Evolutionary conservation across 2,888 invertebrate species (phyloP).

Genomic region (Asteroscopus sphinx): DNA sequence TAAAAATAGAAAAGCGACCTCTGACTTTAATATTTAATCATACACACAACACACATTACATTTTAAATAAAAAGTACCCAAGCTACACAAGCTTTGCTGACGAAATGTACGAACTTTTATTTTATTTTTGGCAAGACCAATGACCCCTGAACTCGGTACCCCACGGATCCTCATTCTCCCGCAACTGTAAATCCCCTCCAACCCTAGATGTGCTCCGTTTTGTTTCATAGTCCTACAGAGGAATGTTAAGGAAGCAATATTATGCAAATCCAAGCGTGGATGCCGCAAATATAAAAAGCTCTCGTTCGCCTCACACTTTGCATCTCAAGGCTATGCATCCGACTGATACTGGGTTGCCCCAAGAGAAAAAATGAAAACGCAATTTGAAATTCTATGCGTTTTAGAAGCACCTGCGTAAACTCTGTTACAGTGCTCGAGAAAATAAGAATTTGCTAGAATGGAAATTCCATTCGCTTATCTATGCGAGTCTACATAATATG

Average conservation of each 20-base stretch:
- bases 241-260: slow-evolving; percentile 89
- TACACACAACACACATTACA: slow-evolving; percentile 20
- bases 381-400: slow-evolving; percentile 88
- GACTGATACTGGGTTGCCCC: slow-evolving; percentile 85
- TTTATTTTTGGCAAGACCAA: slow-evolving; percentile 37
- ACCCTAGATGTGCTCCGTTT: slow-evolving; percentile 69
- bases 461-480: slow-evolving; percentile 42
- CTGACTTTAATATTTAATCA: slow-evolving; percentile 40
- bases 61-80: slow-evolving; percentile 22
- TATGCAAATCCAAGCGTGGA: slow-evolving; percentile 88
- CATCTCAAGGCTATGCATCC: slow-evolving; percentile 89
- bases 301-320: slow-evolving; percentile 85
- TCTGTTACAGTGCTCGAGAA: slow-evolving; percentile 56
- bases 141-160: slow-evolving; percentile 39
- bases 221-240: slow-evolving; percentile 78
- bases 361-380: slow-evolving; percentile 86
- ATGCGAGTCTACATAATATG: slow-evolving; percentile 33
- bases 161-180: slow-evolving; percentile 39
- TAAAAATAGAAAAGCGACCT: slow-evolving; percentile 14
- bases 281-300: slow-evolving; percentile 88
- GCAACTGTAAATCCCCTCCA: slow-evolving; percentile 53
- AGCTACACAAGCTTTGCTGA: slow-evolving; percentile 23
- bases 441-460: slow-evolving; percentile 55
- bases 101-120: slow-evolving; percentile 40
- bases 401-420: slow-evolving; percentile 79